These are phyloP conservation scores for Azorinus chamasolen DNA, from an alignment of 2,888 invertebrate species.

Conservation along the genomic window DNA sequence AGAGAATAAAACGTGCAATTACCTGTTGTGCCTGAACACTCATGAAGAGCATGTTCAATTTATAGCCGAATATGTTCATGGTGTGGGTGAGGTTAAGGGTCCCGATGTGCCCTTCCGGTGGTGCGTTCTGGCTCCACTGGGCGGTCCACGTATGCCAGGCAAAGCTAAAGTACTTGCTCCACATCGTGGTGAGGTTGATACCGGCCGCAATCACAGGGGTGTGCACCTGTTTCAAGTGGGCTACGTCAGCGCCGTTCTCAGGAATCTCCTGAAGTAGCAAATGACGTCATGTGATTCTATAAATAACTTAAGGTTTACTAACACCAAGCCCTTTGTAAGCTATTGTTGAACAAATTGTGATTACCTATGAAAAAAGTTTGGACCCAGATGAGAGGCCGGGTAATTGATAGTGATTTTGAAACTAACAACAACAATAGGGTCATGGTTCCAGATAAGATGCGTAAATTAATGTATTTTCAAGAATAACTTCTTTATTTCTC, in stretches of 20 bases:
- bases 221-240: constrained; percentile 93
- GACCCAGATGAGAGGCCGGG: too few relatives aligned
- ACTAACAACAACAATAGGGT: too few relatives aligned
- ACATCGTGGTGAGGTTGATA: constrained; percentile 83
- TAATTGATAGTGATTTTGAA: too few relatives aligned
- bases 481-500: too few relatives aligned
- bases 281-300: too few relatives aligned
- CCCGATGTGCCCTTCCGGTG: constrained; percentile 89
- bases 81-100: constrained; percentile 90
- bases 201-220: constrained; percentile 89
- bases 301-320: too few relatives aligned
- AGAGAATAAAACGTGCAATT: too few relatives aligned
- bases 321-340: too few relatives aligned
- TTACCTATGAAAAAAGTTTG: too few relatives aligned
- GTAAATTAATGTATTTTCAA: too few relatives aligned
- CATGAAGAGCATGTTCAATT: constrained; percentile 88
- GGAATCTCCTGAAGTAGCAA: constrained; percentile 91
- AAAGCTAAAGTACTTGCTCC: constrained; percentile 85
- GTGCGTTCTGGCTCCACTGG: constrained; percentile 88
- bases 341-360: too few relatives aligned
- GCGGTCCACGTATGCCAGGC: constrained; percentile 90
- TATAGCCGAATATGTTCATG: constrained; percentile 89
- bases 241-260: constrained; percentile 95
- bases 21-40: constrained; percentile 91
- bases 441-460: too few relatives aligned